phyloP scores from a whole-genome alignment of 1,140 invertebrate genomes.

The Adelges cooleyi region DNA sequence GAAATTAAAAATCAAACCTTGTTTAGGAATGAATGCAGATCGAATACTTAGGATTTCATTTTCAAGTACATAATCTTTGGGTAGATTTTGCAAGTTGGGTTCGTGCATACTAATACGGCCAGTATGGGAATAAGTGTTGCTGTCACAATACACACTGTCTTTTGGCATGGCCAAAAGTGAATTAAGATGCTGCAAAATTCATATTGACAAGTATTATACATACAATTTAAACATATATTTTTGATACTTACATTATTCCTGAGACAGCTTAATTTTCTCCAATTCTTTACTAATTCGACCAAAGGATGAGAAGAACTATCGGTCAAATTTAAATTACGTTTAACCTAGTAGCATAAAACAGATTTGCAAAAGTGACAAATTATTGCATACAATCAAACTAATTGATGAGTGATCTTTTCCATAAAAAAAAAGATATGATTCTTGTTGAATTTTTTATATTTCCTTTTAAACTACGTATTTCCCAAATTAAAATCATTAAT shows the following conservation, averaged over 20 bases:
- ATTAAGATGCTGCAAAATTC: not conserved
- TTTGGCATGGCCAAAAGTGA: not conserved
- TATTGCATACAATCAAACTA: too few species aligned
- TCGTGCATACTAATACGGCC: slow-evolving; percentile 84
- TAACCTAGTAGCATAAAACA: slow-evolving; percentile 5
- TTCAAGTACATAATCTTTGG: slow-evolving; percentile 58
- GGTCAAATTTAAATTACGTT: slow-evolving; percentile 5
- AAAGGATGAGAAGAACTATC: slow-evolving; percentile 28
- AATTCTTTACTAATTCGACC: slow-evolving; percentile 29
- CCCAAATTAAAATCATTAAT: too few species aligned
- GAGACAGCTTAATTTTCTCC: slow-evolving; percentile 33
- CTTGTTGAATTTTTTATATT: too few species aligned
- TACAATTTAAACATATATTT: not conserved
- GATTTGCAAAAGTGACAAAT: too few species aligned
- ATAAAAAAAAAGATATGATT: too few species aligned
- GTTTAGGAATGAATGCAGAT: slow-evolving; percentile 39
- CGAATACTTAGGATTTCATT: slow-evolving; percentile 34
- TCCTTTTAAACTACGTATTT: too few species aligned
- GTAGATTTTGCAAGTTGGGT: slow-evolving; percentile 86
- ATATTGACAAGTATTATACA: not conserved
- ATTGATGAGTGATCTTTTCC: too few species aligned
- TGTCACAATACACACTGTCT: slow-evolving; percentile 45
- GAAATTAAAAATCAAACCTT: slow-evolving; percentile 42
- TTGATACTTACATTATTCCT: slow-evolving; percentile 31
- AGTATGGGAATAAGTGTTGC: slow-evolving; percentile 68